These are phyloP conservation scores for Babyrousa celebensis DNA, from an alignment of 2,797 vertebrate genomes.

Conservation along the genomic window DNA sequence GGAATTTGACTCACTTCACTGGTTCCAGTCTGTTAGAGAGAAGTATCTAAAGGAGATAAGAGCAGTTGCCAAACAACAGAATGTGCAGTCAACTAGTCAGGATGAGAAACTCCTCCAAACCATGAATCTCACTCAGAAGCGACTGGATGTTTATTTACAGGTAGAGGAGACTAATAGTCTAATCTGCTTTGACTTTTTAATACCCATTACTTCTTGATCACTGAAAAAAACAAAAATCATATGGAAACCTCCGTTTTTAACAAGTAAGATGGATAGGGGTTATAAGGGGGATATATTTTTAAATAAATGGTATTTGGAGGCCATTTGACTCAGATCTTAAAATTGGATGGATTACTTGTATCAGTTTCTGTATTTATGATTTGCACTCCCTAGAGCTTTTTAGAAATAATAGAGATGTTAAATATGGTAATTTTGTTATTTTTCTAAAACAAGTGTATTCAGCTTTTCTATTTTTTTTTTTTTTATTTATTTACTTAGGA, in stretches of 20 bases:
- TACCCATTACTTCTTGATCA: slow-evolving; percentile 32
- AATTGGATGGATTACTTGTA: neutral
- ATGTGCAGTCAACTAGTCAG: slow-evolving; percentile 95
- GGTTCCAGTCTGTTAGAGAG: slow-evolving; percentile 99
- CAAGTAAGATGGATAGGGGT: neutral
- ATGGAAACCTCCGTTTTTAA: slow-evolving; percentile 19
- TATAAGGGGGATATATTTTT: slow-evolving; percentile 11
- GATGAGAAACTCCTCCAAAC: slow-evolving; percentile 99
- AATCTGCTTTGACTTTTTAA: neutral
- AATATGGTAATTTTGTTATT: slow-evolving; percentile 37
- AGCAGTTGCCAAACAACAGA: slow-evolving; percentile 97
- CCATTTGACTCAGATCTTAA: slow-evolving; percentile 47
- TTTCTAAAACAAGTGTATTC: slow-evolving; percentile 18
- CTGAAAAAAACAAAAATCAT: neutral
- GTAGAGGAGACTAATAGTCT: slow-evolving; percentile 87
- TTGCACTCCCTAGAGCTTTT: neutral
- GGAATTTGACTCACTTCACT: slow-evolving; percentile 99
- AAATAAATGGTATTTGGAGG: neutral
- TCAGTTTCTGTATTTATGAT: slow-evolving; percentile 65
- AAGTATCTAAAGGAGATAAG: slow-evolving; percentile 98
- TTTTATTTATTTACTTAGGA: slow-evolving; percentile 92
- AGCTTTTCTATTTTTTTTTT: slow-evolving; percentile 60
- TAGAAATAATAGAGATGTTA: slow-evolving; percentile 41
- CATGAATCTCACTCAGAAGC: slow-evolving; percentile 99
- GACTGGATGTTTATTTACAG: slow-evolving; percentile 97